Conservation (phyloP, 2,888 invertebrate species). For the Drosophila nr. fundita region DNA sequence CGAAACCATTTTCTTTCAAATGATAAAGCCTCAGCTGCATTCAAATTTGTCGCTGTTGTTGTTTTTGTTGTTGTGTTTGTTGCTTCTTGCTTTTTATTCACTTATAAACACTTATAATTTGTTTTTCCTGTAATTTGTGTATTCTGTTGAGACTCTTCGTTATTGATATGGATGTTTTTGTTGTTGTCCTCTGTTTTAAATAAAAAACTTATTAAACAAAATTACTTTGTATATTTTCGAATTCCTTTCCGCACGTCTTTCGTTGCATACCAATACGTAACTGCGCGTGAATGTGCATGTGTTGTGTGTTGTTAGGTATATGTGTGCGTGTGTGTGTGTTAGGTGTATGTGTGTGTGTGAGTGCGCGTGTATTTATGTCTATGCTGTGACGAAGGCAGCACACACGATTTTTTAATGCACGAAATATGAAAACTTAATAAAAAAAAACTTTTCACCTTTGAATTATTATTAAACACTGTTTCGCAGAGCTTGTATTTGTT, state of each 20-base stretch:
- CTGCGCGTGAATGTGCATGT: conserved; percentile 32
- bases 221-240: conserved; percentile 48
- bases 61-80: conserved; percentile 29
- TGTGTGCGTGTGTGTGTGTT: conserved; percentile 11
- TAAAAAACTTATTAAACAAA: conserved; percentile 27
- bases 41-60: conserved; percentile 52
- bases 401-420: conserved; percentile 27
- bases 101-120: conserved; percentile 18
- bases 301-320: conserved; percentile 1
- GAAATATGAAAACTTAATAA: conserved; percentile 25
- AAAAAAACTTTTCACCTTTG: conserved; percentile 28
- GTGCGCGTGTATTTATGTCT: conserved; percentile 37
- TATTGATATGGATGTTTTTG: conserved; percentile 14
- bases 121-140: conserved; percentile 33
- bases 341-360: conserved; percentile 4
- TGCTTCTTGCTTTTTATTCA: conserved; percentile 11
- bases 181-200: conserved; percentile 6
- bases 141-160: conserved; percentile 51
- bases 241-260: conserved; percentile 47
- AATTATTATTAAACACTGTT: conserved; percentile 9
- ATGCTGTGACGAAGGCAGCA: conserved; percentile 27
- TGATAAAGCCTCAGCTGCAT: conserved; percentile 63
- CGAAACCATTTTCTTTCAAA: conserved; percentile 75
- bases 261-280: conserved; percentile 54
- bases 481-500: conserved; percentile 17